Conservation (phyloP, 1,140 invertebrate species). For the Leptoteleia sp. region DNA sequence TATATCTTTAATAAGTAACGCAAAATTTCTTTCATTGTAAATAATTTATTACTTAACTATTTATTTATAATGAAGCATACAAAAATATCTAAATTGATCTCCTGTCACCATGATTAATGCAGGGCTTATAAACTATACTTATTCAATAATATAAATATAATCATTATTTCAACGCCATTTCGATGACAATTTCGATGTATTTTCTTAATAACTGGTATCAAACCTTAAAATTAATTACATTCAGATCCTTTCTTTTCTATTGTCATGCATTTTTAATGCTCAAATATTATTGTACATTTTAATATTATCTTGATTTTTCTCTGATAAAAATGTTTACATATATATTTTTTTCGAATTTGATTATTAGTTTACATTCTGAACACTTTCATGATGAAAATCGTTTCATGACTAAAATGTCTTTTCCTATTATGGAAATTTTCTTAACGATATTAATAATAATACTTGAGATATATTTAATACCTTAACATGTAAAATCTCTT, state of each 20-base stretch:
- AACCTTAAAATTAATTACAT: conserved; percentile 23
- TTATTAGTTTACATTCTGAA: too few species aligned
- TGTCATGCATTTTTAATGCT: conserved; percentile 5
- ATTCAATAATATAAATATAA: conserved; percentile 14
- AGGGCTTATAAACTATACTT: conserved; percentile 35
- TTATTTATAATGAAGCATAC: conserved; percentile 72
- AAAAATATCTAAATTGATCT: conserved; percentile 66
- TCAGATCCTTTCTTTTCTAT: conserved; percentile 13
- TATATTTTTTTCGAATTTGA: too few species aligned
- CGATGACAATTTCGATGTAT: conserved; percentile 24
- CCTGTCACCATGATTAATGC: conserved; percentile 52
- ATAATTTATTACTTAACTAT: conserved; percentile 80
- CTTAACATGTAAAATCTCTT: too few species aligned
- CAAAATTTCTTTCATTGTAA: conserved; percentile 72
- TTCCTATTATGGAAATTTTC: too few species aligned
- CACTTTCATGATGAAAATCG: too few species aligned
- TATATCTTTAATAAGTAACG: conserved; percentile 27
- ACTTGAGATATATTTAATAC: too few species aligned
- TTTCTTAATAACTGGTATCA: not conserved
- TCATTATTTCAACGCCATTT: conserved; percentile 15
- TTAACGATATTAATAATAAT: too few species aligned
- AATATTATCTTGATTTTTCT: conserved; percentile 11
- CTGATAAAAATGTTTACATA: too few species aligned
- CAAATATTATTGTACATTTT: conserved; percentile 8
- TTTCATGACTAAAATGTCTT: too few species aligned